Conservation (phyloP, 2,113 vertebrate species). For the Nothoprocta perdicaria region DNA sequence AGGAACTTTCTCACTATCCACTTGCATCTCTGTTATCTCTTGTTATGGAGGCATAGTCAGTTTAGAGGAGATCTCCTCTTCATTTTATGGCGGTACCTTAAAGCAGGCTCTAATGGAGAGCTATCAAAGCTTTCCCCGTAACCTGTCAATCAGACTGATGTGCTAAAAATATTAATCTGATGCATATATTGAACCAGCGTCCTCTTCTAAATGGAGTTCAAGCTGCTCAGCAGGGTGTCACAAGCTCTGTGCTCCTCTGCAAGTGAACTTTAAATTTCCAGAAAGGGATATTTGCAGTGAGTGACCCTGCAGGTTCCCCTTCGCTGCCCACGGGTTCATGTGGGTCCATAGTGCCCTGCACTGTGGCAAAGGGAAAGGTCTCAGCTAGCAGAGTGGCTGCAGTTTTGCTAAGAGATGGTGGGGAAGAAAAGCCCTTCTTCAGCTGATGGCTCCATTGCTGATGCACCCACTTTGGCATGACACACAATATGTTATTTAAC, state of each 20-base stretch:
- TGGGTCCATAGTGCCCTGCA: rapidly evolving
- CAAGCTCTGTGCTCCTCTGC: not conserved
- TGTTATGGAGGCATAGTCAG: not conserved
- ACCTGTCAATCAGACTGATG: not conserved
- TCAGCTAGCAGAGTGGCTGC: not conserved
- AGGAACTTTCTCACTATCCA: not conserved
- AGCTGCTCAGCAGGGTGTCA: not conserved
- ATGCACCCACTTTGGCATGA: not conserved
- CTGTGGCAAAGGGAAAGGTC: not conserved
- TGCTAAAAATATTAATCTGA: not conserved
- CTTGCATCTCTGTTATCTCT: not conserved
- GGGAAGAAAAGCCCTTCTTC: rapidly evolving
- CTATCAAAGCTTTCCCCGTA: not conserved
- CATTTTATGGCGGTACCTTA: not conserved
- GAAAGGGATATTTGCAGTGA: rapidly evolving
- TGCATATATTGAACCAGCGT: not conserved
- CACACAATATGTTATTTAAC: rapidly evolving
- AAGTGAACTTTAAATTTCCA: not conserved
- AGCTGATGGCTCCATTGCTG: not conserved
- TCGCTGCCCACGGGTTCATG: rapidly evolving
- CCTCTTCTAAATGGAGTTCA: not conserved
- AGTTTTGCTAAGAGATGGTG: not conserved
- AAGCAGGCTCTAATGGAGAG: not conserved
- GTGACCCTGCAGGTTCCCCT: not conserved
- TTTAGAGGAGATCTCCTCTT: not conserved